phyloP scores from a whole-genome alignment of 2,797 vertebrate genomes.

The Rhabdophis nuchalis region DNA sequence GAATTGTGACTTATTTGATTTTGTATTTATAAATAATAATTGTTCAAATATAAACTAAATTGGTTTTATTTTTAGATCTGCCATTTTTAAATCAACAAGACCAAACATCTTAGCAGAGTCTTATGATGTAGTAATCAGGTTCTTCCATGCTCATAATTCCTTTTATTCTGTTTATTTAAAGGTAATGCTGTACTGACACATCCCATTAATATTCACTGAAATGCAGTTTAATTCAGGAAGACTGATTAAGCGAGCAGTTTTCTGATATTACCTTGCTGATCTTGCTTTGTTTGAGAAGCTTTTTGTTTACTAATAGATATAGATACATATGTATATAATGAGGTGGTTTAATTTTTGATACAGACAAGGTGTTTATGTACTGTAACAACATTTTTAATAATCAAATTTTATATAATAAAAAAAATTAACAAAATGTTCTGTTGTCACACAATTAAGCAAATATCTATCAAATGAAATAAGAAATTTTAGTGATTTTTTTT shows the following conservation, averaged over 20 bases:
- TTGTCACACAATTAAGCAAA: slow-evolving; percentile 30
- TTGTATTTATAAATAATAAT: slow-evolving; percentile 46
- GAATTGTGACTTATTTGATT: slow-evolving; percentile 37
- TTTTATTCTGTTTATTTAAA: slow-evolving; percentile 25
- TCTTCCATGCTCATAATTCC: slow-evolving; percentile 3
- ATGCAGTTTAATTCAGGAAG: slow-evolving; percentile 37
- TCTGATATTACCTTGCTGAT: slow-evolving; percentile 21
- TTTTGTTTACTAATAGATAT: slow-evolving; percentile 50
- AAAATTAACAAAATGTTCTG: slow-evolving; percentile 17
- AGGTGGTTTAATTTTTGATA: slow-evolving; percentile 51
- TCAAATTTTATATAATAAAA: slow-evolving; percentile 45
- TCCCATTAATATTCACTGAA: slow-evolving; percentile 24
- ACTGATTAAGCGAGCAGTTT: slow-evolving; percentile 23
- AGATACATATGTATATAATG: slow-evolving; percentile 52
- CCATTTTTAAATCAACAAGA: slow-evolving; percentile 38
- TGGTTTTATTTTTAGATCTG: slow-evolving; percentile 33
- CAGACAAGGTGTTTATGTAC: slow-evolving; percentile 44
- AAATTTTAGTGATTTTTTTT: slow-evolving; percentile 45
- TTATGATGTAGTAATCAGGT: slow-evolving; percentile 1
- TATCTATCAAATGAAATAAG: slow-evolving; percentile 28
- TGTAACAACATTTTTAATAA: slow-evolving; percentile 37
- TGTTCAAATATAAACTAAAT: slow-evolving; percentile 43
- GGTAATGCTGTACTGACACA: neutral
- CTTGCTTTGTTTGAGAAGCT: slow-evolving; percentile 33
- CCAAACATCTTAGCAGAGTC: slow-evolving; percentile 31